Conservation (phyloP, 1,140 invertebrate genomes). For the Pachypeltis micranthus region DNA sequence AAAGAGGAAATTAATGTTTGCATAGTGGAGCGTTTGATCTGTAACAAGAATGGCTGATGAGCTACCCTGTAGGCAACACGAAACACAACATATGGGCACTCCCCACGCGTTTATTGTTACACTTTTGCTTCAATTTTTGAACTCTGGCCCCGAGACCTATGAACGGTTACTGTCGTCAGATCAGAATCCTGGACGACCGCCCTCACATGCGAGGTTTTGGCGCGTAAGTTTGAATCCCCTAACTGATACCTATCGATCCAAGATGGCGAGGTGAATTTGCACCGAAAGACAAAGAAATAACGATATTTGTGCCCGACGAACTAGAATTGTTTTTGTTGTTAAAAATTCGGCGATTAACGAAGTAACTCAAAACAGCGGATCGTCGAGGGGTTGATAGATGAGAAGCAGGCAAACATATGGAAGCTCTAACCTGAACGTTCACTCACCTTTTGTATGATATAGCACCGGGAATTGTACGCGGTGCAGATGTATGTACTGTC, state of each 20-base stretch:
- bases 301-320: too few relatives aligned
- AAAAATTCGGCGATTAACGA: too few relatives aligned
- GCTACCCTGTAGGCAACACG: too few relatives aligned
- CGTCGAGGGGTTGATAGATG: neutral
- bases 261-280: conserved; percentile 22
- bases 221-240: conserved; percentile 13
- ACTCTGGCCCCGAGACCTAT: too few relatives aligned
- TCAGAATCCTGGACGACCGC: neutral
- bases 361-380: too few relatives aligned
- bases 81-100: too few relatives aligned
- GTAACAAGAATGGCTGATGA: too few relatives aligned
- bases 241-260: conserved; percentile 27
- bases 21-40: too few relatives aligned
- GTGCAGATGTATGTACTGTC: conserved; percentile 47
- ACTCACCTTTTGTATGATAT: conserved; percentile 47
- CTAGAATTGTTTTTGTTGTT: too few relatives aligned
- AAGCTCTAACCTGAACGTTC: conserved; percentile 15
- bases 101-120: neutral
- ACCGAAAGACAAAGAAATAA: neutral
- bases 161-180: neutral
- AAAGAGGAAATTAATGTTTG: too few relatives aligned
- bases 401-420: conserved; percentile 20
- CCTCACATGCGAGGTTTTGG: conserved; percentile 8
- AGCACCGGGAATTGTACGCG: conserved; percentile 45
- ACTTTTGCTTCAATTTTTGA: too few relatives aligned